phyloP scores from a whole-genome alignment of 2,888 invertebrate genomes.

The Drosophila barbarae region DNA sequence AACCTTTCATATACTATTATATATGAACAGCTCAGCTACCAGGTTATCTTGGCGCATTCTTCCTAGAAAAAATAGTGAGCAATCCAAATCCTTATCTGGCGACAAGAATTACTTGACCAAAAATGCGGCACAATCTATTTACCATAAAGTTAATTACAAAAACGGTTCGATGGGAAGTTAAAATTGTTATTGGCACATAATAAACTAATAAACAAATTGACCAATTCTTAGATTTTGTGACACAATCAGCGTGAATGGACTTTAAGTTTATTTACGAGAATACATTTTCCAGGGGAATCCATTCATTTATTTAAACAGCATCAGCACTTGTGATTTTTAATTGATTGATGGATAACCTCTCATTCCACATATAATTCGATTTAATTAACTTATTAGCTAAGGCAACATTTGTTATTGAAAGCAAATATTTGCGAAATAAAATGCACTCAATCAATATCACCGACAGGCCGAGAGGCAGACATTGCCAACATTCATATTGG shows the following conservation, averaged over 20 bases:
- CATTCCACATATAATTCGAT: slow-evolving; percentile 2
- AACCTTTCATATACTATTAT: too few relatives aligned
- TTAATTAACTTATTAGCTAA: slow-evolving; percentile 35
- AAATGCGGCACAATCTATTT: slow-evolving; percentile 7
- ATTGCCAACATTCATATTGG: slow-evolving; percentile 38
- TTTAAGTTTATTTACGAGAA: not conserved
- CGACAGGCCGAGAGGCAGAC: slow-evolving; percentile 42
- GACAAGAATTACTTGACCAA: not conserved
- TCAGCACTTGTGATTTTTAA: slow-evolving; percentile 2
- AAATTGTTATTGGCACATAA: not conserved
- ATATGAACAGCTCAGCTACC: too few relatives aligned
- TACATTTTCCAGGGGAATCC: not conserved
- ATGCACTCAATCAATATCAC: slow-evolving; percentile 58
- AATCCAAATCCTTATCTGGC: slow-evolving; percentile 13
- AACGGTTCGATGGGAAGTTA: not conserved
- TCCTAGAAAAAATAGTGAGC: not conserved
- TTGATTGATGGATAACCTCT: slow-evolving; percentile 19
- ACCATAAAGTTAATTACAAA: slow-evolving; percentile 29
- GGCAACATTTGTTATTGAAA: slow-evolving; percentile 23
- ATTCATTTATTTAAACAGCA: slow-evolving; percentile 1
- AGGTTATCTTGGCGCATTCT: slow-evolving; percentile 1
- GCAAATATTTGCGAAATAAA: slow-evolving; percentile 31
- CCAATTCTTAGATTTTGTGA: not conserved
- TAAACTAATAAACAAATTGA: slow-evolving; percentile 7
- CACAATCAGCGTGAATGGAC: not conserved